A percentile compares a stretch with the other conserved stretches of the same genome.
These are phyloP conservation scores for Sinotaia quadrata DNA, from an alignment of 2,888 invertebrate species.

Conservation along the genomic window DNA sequence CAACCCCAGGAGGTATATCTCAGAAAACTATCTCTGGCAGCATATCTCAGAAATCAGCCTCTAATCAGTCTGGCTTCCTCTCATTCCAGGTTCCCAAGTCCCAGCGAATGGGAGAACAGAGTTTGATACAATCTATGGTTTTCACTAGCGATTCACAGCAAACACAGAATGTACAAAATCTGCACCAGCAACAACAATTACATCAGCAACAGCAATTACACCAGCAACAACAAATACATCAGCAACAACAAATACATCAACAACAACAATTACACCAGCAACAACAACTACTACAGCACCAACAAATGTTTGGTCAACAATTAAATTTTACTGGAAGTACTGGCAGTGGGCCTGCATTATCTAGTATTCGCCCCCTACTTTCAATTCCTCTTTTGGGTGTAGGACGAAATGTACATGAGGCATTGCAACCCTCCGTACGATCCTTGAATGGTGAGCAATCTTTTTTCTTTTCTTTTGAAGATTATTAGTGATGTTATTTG, in stretches of 20 bases:
- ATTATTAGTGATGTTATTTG: too few species aligned
- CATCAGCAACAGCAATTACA: neutral
- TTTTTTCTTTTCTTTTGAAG: too few species aligned
- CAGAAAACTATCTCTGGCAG: neutral
- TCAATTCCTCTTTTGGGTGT: neutral
- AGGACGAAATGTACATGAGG: neutral
- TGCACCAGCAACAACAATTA: neutral
- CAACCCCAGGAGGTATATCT: too few species aligned
- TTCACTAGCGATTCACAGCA: neutral
- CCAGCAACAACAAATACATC: neutral
- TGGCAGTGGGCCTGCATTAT: neutral
- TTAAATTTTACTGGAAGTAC: neutral
- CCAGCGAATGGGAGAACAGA: neutral
- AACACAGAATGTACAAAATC: neutral
- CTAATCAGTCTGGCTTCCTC: constrained; percentile 6
- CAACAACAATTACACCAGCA: neutral
- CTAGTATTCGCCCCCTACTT: neutral
- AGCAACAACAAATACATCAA: neutral
- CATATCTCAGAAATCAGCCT: too few species aligned
- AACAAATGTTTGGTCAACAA: neutral
- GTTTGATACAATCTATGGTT: constrained; percentile 8
- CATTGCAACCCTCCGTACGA: too few species aligned
- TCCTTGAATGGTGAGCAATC: too few species aligned
- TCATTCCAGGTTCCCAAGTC: constrained; percentile 5
- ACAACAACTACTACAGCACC: neutral